Percentiles rank a stretch among this genome's conserved stretches.
These are phyloP conservation scores for Leptopterna dolabrata DNA, from an alignment of 2,888 invertebrate genomes.

Conservation along the genomic window DNA sequence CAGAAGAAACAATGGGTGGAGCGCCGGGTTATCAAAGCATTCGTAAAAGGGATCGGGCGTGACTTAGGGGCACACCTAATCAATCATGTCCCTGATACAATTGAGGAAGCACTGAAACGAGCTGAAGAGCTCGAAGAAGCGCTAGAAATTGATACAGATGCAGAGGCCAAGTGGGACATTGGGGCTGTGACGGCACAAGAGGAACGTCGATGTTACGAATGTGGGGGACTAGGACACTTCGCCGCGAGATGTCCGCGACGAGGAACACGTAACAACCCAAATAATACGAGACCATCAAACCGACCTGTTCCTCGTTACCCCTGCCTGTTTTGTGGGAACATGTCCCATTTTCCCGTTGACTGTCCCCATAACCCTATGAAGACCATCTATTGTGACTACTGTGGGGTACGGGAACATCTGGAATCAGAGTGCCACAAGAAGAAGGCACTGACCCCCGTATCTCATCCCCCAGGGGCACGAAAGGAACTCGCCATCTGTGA, in stretches of 20 bases:
- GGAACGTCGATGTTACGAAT: neutral
- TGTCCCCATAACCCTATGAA: neutral
- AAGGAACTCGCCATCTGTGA: neutral
- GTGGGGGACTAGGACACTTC: neutral
- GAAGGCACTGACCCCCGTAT: neutral
- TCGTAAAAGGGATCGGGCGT: no score
- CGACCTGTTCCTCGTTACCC: neutral
- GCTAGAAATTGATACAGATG: neutral
- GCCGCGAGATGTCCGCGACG: neutral
- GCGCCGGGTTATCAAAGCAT: no score
- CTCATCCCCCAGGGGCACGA: neutral
- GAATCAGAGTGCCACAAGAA: neutral
- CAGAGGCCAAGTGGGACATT: neutral
- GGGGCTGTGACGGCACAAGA: neutral
- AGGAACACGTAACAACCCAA: neutral
- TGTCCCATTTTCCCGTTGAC: neutral
- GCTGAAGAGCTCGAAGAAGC: neutral
- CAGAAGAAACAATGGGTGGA: no score
- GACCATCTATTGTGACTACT: neutral
- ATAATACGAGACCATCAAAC: neutral
- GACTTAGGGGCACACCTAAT: neutral
- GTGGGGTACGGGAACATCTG: neutral
- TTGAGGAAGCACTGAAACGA: neutral
- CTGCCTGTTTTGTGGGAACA: neutral
- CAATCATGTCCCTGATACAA: neutral